Evolutionary conservation across 2,888 invertebrate species (phyloP).

Genomic region (Lysandra bellargus): DNA sequence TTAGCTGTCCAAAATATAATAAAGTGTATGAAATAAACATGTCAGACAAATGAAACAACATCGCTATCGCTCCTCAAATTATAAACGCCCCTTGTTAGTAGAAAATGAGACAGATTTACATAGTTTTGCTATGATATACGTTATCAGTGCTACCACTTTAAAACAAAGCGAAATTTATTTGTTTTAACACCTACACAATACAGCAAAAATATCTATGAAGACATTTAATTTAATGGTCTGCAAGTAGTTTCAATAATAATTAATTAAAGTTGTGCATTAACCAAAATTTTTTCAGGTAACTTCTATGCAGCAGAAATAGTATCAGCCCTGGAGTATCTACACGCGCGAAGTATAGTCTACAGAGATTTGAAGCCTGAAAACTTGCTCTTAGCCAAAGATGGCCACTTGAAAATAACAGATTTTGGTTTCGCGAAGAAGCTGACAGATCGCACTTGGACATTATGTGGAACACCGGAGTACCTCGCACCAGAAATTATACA

Average conservation of each 20-base stretch:
- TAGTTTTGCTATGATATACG: background rate
- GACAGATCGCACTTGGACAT: conserved; percentile 96
- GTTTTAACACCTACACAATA: background rate
- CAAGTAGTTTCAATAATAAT: too few species aligned
- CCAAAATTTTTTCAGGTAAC: conserved; percentile 79
- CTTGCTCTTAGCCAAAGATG: conserved; percentile 93
- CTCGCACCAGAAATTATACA: conserved; percentile 98
- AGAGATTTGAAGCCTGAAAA: conserved; percentile 96
- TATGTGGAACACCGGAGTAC: conserved; percentile 98
- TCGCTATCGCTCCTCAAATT: background rate
- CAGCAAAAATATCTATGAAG: background rate
- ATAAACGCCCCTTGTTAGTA: conserved; percentile 7
- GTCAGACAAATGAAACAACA: background rate
- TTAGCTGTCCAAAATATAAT: background rate
- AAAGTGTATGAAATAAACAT: background rate
- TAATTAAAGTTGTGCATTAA: too few species aligned
- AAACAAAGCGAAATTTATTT: background rate
- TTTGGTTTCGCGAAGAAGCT: conserved; percentile 98
- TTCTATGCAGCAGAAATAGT: conserved; percentile 98
- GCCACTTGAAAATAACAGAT: conserved; percentile 98
- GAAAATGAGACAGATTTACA: background rate
- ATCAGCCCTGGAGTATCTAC: conserved; percentile 95
- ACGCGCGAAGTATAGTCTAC: conserved; percentile 93
- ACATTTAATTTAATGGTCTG: too few species aligned
- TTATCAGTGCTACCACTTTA: background rate